Base-by-base conservation (phyloP, 1,140 invertebrate species). In the Palaemon carinicauda region DNA sequence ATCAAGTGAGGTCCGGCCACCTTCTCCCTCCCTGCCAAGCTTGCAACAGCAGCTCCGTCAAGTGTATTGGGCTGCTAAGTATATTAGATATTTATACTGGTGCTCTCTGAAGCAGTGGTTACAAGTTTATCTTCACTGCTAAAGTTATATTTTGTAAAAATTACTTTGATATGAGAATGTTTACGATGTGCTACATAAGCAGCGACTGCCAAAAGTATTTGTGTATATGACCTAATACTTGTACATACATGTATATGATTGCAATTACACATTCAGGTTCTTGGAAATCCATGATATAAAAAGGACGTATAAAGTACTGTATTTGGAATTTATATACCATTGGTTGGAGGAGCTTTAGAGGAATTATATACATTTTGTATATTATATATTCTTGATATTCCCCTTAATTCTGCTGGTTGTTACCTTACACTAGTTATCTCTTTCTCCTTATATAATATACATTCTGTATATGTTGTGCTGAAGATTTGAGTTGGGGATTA, bases 241-340 rank as follows among this genome's bases (percentile, higher is more conserved):
- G 77, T 79, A 79, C 52, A 79, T 79, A 79, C 77, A 79, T 79
- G 77, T 79, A 79, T 54, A 79, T 79, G 77, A 17, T 79, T 41
- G 41, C 41, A 41, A 41, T 41, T 41, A 41, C 41, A 41, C 12
- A 12, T 41, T 41, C 12, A 41, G 41, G 41, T 41, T 41, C 41
- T 41, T 41, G 41, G 41, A 41, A 41, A 41, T 41, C 41, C 41
- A 41, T 41, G 41, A 41, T 41, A 41, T 41, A 41, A 41, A 41
- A 41, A 41, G 41, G 7, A 9, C 12, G 41, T 9, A 41, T n/a
- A n/a, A n/a, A n/a, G n/a, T n/a, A n/a, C n/a, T n/a, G 41, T 41
- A 41, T 41, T 5, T 41, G 41, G 41, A 41, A 41, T 41, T 41
- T 41, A 41, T 12, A 41, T 41, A 41, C 12, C 41, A 9, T 41